Base-by-base conservation (phyloP, 2,888 invertebrate species). In the Cyaniris semiargus region DNA sequence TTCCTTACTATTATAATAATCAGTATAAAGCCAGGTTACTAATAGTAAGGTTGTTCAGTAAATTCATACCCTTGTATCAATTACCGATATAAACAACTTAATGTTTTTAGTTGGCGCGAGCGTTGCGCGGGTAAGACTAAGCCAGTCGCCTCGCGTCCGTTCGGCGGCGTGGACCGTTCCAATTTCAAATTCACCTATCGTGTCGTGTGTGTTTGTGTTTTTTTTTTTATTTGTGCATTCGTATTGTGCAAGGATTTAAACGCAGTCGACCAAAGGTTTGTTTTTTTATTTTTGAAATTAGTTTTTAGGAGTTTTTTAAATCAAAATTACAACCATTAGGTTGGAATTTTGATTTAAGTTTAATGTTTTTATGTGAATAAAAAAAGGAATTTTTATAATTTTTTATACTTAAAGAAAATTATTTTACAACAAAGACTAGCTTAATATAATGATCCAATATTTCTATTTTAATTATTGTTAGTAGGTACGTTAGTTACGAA, bases 241-340 rank as follows among this genome's bases (percentile, higher is more conserved):
- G 27, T 66, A 66, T 80, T 87, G 88, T 89, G 88, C 86, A 84
- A 88, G 92, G 91, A 91, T 91, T 91, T 88, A 70, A 76, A 82
- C 82, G 79, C 79, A 80, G 78, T 82, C 76, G 76, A 75, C 83
- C 83, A 84, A 81, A 91, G 91, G 90, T 90, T 84, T 80, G 89
- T 88, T 81, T 23, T 79, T 78, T 81, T 81, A 77, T 77, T 78
- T 79, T n/a, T n/a, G 48, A 0, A 23, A 15, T 72, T 44, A n/a
- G 6, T 15, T 18, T 15, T 44, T 23, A 48, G 23, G 1, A 7
- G 23, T 18, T n/a, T n/a, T n/a, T n/a, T n/a, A n/a, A n/a, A n/a
- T n/a, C n/a, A n/a, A n/a, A n/a, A n/a, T n/a, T n/a, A n/a, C n/a
- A n/a, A n/a, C n/a, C n/a, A n/a, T n/a, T n/a, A n/a, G n/a, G n/a